These are phyloP conservation scores for Melanostoma mellinum DNA, from an alignment of 2,888 invertebrate genomes.

Conservation along the genomic window DNA sequence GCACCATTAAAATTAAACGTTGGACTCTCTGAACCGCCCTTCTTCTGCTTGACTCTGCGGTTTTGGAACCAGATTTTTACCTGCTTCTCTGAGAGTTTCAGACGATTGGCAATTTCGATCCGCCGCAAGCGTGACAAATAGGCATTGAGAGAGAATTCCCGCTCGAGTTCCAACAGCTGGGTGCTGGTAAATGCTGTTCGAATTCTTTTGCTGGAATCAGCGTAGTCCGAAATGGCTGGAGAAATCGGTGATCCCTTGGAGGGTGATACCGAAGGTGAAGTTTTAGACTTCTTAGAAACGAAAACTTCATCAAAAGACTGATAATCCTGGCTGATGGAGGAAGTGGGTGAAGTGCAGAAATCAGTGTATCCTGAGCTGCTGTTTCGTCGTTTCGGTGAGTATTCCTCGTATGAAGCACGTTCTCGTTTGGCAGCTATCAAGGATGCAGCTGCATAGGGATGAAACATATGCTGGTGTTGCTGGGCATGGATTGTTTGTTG, in stretches of 20 bases:
- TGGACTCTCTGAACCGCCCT: conserved; percentile 88
- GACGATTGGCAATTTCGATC: conserved; percentile 95
- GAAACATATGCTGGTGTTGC: conserved; percentile 67
- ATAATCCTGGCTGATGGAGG: conserved; percentile 78
- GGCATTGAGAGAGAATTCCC: conserved; percentile 95
- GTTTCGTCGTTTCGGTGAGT: conserved; percentile 71
- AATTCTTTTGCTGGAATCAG: conserved; percentile 92
- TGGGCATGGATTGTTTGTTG: conserved; percentile 74
- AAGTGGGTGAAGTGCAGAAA: conserved; percentile 80
- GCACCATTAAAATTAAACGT: conserved; percentile 77
- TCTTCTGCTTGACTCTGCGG: conserved; percentile 95
- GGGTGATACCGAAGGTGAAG: conserved; percentile 59
- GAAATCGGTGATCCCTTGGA: conserved; percentile 75
- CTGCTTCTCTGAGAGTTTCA: conserved; percentile 95
- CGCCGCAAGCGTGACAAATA: conserved; percentile 93
- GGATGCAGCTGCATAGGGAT: conserved; percentile 57
- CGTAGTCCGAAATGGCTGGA: conserved; percentile 81
- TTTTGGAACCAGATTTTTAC: conserved; percentile 98
- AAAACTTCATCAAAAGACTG: conserved; percentile 77
- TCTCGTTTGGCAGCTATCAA: conserved; percentile 53
- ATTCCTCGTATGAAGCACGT: conserved; percentile 50
- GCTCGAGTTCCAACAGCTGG: conserved; percentile 92
- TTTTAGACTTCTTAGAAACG: conserved; percentile 31
- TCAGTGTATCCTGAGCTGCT: conserved; percentile 74
- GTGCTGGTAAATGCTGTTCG: conserved; percentile 96